phyloP scores from a whole-genome alignment of 2,113 vertebrate genomes.

The Eudyptes chrysolophus region DNA sequence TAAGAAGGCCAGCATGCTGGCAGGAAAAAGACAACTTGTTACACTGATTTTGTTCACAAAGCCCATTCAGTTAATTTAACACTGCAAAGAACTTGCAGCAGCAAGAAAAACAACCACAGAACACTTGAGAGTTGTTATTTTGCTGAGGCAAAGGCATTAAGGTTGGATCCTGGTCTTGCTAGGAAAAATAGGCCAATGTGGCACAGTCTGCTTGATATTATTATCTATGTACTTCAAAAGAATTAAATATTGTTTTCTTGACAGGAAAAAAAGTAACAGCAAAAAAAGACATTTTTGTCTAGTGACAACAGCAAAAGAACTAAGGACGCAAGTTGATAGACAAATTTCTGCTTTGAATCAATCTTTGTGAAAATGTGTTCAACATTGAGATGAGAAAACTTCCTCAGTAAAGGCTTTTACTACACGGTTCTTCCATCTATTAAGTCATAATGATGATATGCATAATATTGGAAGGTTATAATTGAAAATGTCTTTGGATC shows the following conservation, averaged over 20 bases:
- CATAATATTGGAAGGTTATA: neutral
- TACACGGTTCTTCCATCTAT: neutral
- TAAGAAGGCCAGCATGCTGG: neutral
- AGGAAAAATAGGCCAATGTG: neutral
- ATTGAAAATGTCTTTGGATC: conserved; percentile 30
- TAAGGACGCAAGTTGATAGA: neutral
- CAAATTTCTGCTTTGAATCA: neutral
- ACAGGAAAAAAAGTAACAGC: neutral
- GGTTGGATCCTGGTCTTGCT: neutral
- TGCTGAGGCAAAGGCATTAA: neutral
- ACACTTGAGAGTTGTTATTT: neutral
- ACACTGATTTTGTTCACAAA: neutral
- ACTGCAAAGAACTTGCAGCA: neutral
- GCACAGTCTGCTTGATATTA: neutral
- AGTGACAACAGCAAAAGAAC: neutral
- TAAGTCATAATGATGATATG: neutral
- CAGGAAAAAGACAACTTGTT: conserved; percentile 16
- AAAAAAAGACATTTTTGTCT: neutral
- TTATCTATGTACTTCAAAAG: neutral
- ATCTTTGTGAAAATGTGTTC: neutral
- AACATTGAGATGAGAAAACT: neutral
- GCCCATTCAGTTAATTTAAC: neutral
- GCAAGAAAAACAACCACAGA: neutral
- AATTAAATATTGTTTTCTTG: neutral
- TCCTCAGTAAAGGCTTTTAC: neutral